Evolutionary conservation across 2,797 vertebrate genomes (phyloP).

Genomic region (Limosa lapponica): DNA sequence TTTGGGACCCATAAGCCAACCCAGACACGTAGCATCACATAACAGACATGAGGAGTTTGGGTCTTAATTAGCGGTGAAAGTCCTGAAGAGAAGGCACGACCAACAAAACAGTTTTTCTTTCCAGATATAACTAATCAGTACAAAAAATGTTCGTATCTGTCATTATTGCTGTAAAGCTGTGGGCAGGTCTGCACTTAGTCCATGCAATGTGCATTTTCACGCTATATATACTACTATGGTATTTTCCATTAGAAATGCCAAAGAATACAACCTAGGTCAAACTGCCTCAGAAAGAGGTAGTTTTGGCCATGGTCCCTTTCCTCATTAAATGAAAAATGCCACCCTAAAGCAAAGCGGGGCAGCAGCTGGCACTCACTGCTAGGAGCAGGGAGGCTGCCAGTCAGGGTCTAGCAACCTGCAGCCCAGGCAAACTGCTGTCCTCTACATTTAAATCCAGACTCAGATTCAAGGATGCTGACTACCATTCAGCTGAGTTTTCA

Average conservation of each 20-base stretch:
- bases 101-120: background rate
- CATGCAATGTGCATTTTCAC: background rate
- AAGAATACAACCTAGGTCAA: background rate
- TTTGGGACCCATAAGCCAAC: background rate
- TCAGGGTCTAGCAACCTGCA: background rate
- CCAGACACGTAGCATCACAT: rapidly evolving
- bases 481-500: background rate
- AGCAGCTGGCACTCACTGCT: background rate
- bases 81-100: background rate
- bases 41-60: background rate
- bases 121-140: background rate
- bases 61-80: background rate
- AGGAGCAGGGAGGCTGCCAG: background rate
- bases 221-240: background rate
- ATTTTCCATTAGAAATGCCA: background rate
- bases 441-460: background rate
- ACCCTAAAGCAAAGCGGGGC: background rate
- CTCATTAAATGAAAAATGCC: background rate
- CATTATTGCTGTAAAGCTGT: background rate
- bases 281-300: background rate
- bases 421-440: background rate
- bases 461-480: background rate
- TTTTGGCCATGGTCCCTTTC: background rate
- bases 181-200: background rate
- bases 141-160: background rate